Evolutionary conservation across 1,140 invertebrate species (phyloP).

Genomic region (Drosophila pruinosa): DNA sequence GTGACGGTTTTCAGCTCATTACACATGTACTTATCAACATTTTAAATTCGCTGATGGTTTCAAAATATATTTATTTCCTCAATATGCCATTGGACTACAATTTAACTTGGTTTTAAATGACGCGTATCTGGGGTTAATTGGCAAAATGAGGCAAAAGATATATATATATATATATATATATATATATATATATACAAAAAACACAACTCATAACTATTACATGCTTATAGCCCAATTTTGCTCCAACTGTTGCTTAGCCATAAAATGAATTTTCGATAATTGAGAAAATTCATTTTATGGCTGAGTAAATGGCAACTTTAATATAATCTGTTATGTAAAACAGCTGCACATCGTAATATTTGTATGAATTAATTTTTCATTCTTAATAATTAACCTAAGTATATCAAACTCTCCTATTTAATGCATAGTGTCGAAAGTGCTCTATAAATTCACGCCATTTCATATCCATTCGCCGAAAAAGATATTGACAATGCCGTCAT

Average conservation of each 20-base stretch:
- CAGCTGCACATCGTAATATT: slow-evolving; percentile 1
- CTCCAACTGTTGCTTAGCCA: background rate
- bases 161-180: background rate
- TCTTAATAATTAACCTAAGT: background rate
- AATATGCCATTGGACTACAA: slow-evolving; percentile 1
- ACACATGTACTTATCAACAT: background rate
- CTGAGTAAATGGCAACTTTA: background rate
- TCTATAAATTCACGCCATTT: background rate
- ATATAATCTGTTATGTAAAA: slow-evolving; percentile 1
- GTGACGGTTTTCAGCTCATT: slow-evolving; percentile 25
- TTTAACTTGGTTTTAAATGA: background rate
- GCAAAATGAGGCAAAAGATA: too few relatives aligned
- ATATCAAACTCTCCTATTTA: background rate
- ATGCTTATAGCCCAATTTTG: background rate
- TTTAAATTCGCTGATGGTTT: background rate
- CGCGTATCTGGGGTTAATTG: background rate
- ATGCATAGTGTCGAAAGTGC: background rate
- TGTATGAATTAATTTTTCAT: background rate
- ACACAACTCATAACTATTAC: background rate
- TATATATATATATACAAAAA: background rate
- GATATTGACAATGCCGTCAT: slow-evolving; percentile 69
- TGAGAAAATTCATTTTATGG: background rate
- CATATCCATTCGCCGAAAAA: background rate
- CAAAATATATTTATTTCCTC: slow-evolving; percentile 1
- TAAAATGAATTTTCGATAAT: too few relatives aligned